phyloP scores from a whole-genome alignment of 2,888 invertebrate species.

The Steromphala cineraria region DNA sequence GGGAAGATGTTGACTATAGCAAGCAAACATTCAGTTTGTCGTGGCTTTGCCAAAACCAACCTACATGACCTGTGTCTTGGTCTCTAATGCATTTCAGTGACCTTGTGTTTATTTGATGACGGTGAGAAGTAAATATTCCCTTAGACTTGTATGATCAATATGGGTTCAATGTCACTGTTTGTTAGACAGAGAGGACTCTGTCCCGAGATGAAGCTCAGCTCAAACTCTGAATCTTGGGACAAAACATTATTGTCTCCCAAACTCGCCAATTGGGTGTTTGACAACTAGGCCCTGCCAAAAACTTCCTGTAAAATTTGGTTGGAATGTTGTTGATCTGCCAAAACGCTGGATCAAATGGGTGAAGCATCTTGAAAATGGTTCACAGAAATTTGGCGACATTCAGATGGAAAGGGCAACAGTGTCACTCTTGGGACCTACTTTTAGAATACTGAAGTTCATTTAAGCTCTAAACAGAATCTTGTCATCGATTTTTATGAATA shows the following conservation, averaged over 20 bases:
- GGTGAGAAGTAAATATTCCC: neutral
- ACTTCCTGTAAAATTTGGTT: neutral
- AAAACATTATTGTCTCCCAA: neutral
- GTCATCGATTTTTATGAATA: no score
- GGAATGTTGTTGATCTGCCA: neutral
- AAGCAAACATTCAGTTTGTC: slow-evolving; percentile 16
- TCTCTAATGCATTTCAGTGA: slow-evolving; percentile 12
- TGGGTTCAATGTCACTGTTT: neutral
- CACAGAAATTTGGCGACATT: no score
- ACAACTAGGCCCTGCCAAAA: neutral
- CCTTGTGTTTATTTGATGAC: slow-evolving; percentile 15
- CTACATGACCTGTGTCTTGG: neutral
- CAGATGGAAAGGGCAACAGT: no score
- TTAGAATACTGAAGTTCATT: no score
- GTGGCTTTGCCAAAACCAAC: slow-evolving; percentile 11
- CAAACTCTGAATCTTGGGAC: neutral
- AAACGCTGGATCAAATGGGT: neutral
- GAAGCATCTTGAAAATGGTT: no score
- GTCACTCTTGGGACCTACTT: no score
- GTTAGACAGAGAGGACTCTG: neutral
- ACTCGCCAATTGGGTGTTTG: neutral
- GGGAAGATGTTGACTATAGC: slow-evolving; percentile 10
- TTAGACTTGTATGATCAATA: slow-evolving; percentile 6
- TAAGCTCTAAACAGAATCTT: no score
- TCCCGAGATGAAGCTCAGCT: neutral